Percentiles rank a stretch among this genome's conserved stretches.
phyloP scores from a whole-genome alignment of 2,888 invertebrate genomes.

The Agapostemon virescens region DNA sequence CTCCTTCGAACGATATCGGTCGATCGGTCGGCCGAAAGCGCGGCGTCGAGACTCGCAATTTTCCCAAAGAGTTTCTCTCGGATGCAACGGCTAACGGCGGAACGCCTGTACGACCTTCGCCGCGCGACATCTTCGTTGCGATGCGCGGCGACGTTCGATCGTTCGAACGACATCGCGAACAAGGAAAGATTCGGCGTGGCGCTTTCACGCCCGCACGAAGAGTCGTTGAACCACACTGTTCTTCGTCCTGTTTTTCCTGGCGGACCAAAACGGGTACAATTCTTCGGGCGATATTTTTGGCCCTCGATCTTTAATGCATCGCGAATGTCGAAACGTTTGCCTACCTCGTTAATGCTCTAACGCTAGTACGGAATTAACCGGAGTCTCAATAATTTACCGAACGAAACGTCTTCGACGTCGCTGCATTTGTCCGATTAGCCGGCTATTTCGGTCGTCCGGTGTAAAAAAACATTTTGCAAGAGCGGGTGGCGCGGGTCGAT shows the following conservation, averaged over 20 bases:
- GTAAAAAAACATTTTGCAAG: background rate
- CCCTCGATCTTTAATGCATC: slow-evolving; percentile 44
- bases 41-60: background rate
- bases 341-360: slow-evolving; percentile 5
- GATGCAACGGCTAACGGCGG: slow-evolving; percentile 24
- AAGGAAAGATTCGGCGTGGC: background rate
- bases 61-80: slow-evolving; percentile 4
- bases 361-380: slow-evolving; percentile 15
- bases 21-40: background rate
- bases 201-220: background rate
- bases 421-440: slow-evolving; percentile 6
- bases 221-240: slow-evolving; percentile 20
- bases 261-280: slow-evolving; percentile 16
- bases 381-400: background rate
- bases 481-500: background rate
- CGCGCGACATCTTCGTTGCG: slow-evolving; percentile 2
- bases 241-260: background rate
- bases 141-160: slow-evolving; percentile 7
- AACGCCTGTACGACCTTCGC: slow-evolving; percentile 41
- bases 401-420: background rate
- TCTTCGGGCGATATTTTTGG: slow-evolving; percentile 46
- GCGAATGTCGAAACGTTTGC: slow-evolving; percentile 39
- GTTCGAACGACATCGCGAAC: background rate
- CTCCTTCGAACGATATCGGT: background rate
- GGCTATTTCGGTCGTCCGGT: background rate